These are phyloP conservation scores for Bubo scandiacus DNA, from an alignment of 2,113 vertebrate genomes.

Conservation along the genomic window DNA sequence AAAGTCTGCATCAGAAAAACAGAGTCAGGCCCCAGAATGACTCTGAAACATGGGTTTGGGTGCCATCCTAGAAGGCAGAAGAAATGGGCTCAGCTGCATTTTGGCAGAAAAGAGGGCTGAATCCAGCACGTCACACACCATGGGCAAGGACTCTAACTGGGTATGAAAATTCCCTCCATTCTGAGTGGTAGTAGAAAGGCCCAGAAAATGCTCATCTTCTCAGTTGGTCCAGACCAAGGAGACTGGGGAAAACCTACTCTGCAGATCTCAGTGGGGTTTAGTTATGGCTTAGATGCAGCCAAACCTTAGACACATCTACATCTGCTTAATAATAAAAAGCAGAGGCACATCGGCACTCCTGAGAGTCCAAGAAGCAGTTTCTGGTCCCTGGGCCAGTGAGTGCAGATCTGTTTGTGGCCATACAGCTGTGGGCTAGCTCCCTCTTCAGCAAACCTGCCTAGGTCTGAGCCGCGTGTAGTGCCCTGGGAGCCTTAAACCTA, in stretches of 20 bases:
- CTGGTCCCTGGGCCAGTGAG: not conserved
- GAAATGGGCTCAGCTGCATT: not conserved
- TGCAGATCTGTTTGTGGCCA: not conserved
- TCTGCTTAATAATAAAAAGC: not conserved
- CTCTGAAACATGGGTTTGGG: not conserved
- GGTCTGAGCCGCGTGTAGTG: not conserved
- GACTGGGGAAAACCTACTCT: not conserved
- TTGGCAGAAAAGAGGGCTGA: not conserved
- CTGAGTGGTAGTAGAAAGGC: not conserved
- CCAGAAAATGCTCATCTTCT: not conserved
- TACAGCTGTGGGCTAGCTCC: not conserved
- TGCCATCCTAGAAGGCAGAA: not conserved
- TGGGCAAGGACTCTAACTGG: not conserved
- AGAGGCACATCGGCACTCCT: not conserved
- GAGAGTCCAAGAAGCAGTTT: not conserved
- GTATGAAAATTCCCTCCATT: not conserved
- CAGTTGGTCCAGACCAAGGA: not conserved
- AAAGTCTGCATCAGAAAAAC: not conserved
- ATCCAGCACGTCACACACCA: not conserved
- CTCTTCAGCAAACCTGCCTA: not conserved
- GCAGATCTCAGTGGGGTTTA: not conserved
- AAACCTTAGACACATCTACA: not conserved
- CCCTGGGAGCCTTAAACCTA: not conserved
- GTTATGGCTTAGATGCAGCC: not conserved
- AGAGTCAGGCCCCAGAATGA: not conserved